Conservation (phyloP, 1,140 invertebrate species). For the Orius laevigatus region DNA sequence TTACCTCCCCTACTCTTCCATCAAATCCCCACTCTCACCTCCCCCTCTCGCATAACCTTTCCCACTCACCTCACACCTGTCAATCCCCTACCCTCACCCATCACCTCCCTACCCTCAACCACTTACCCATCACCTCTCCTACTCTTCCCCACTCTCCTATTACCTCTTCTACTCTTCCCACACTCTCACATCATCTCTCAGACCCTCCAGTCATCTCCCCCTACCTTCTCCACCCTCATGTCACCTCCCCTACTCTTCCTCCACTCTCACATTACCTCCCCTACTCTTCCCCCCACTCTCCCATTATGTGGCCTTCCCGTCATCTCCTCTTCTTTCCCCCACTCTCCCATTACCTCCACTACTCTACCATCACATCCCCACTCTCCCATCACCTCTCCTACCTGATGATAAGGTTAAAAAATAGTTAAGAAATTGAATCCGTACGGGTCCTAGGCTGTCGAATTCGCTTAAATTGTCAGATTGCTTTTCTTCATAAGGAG, state of each 20-base stretch:
- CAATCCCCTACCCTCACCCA: background rate
- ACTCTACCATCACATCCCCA: too few relatives aligned
- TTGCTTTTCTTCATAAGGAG: too few relatives aligned
- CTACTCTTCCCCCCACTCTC: constrained; percentile 1
- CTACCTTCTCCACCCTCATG: too few relatives aligned
- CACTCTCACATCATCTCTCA: too few relatives aligned
- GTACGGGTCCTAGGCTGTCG: background rate
- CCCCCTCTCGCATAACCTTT: background rate
- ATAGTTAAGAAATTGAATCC: background rate
- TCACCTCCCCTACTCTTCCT: too few relatives aligned
- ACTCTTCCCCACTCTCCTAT: too few relatives aligned
- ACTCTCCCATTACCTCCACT: background rate
- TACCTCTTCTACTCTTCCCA: too few relatives aligned
- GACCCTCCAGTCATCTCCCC: background rate
- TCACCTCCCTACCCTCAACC: background rate
- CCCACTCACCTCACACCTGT: background rate
- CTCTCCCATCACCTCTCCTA: background rate
- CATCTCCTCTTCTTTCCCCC: background rate
- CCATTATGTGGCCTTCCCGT: background rate
- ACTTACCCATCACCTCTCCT: too few relatives aligned
- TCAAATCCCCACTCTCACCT: background rate
- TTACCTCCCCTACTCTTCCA: too few relatives aligned
- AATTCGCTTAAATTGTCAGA: background rate
- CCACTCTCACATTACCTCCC: too few relatives aligned
- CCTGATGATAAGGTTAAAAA: background rate